Conservation (phyloP, 1,140 invertebrate species). For the Nylanderia fulva region DNA sequence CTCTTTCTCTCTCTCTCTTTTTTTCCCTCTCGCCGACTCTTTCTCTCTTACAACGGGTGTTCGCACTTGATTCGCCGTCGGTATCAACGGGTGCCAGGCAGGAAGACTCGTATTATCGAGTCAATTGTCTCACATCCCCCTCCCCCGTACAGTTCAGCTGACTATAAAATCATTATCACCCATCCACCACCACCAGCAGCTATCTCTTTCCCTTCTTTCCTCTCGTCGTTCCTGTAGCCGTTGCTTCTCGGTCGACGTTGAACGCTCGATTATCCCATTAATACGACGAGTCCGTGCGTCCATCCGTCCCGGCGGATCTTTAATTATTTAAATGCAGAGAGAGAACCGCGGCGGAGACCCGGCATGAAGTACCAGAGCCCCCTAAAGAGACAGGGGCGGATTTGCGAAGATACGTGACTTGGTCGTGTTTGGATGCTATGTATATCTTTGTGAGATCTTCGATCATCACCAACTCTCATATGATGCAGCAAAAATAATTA, state of each 20-base stretch:
- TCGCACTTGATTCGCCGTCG: slow-evolving; percentile 83
- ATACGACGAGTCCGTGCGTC: slow-evolving; percentile 80
- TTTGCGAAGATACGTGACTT: slow-evolving; percentile 36
- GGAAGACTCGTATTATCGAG: slow-evolving; percentile 85
- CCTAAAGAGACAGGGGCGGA: slow-evolving; percentile 72
- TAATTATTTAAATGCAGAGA: slow-evolving; percentile 83
- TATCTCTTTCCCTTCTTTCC: slow-evolving; percentile 52
- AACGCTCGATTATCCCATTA: slow-evolving; percentile 84
- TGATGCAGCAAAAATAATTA: too few species aligned
- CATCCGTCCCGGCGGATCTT: slow-evolving; percentile 80
- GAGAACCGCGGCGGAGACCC: slow-evolving; percentile 72
- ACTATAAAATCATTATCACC: slow-evolving; percentile 86
- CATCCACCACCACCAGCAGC: slow-evolving; percentile 75
- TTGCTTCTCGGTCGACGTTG: slow-evolving; percentile 75
- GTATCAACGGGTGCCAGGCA: slow-evolving; percentile 85
- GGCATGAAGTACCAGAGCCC: slow-evolving; percentile 60
- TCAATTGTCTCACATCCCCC: slow-evolving; percentile 84
- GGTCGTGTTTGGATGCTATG: not conserved
- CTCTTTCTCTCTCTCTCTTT: slow-evolving; percentile 55
- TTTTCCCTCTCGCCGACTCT: slow-evolving; percentile 46
- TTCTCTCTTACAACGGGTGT: slow-evolving; percentile 74
- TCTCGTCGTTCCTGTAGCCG: not conserved
- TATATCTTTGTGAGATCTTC: not conserved
- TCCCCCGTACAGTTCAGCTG: slow-evolving; percentile 79
- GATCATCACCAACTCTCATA: not conserved